These are phyloP conservation scores for Gambusia affinis DNA, from an alignment of 2,113 vertebrate genomes.

Conservation along the genomic window DNA sequence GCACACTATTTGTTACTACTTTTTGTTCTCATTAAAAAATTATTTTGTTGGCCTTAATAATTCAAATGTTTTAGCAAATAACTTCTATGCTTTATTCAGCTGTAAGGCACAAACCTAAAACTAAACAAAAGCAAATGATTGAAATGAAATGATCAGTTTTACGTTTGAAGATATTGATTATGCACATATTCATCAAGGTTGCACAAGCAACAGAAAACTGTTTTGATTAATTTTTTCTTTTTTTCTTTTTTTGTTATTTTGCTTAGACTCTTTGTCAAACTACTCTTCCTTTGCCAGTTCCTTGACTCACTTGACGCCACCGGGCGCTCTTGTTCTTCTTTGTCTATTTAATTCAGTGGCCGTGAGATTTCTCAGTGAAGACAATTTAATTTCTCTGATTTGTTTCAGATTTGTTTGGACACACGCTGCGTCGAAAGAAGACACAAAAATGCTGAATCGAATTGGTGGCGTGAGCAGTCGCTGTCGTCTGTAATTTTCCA, in stretches of 20 bases:
- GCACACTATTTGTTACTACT: not conserved
- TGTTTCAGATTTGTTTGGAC: slow-evolving; percentile 26
- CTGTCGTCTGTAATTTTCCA: slow-evolving; percentile 17
- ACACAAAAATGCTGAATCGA: slow-evolving; percentile 10
- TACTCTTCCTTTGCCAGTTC: not conserved
- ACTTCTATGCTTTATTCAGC: not conserved
- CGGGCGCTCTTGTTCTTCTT: slow-evolving; percentile 5
- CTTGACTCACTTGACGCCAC: not conserved
- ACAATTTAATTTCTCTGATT: slow-evolving; percentile 24
- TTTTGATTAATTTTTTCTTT: slow-evolving; percentile 3
- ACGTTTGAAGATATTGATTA: not conserved
- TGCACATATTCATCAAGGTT: not conserved
- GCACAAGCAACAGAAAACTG: not conserved
- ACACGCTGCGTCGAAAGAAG: not conserved
- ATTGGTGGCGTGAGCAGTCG: slow-evolving; percentile 15
- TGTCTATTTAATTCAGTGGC: slow-evolving; percentile 4
- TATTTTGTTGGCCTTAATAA: not conserved
- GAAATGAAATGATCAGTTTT: not conserved
- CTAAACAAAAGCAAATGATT: not conserved
- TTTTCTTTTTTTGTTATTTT: not conserved
- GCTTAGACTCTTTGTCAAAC: not conserved
- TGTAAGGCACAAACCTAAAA: not conserved
- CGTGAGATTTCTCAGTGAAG: not conserved
- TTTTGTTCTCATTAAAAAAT: not conserved
- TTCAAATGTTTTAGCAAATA: not conserved